Evolutionary conservation across 2,888 invertebrate genomes (phyloP).

Genomic region (Oasisia sp.): DNA sequence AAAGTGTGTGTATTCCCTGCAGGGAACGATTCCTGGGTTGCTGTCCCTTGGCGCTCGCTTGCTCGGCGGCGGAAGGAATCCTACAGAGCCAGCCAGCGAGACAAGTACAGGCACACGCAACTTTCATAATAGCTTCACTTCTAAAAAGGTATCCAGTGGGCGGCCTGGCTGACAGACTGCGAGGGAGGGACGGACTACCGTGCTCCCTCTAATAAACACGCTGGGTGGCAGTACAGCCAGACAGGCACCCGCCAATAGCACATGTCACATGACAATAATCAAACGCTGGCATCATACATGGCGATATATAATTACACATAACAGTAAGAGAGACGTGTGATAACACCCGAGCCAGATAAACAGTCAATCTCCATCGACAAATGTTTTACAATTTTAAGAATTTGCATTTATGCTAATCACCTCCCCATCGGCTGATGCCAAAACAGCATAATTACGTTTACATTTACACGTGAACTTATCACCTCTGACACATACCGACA

Average conservation of each 20-base stretch:
- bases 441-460: background rate
- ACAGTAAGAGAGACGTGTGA: background rate
- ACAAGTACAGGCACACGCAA: background rate
- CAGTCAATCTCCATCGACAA: background rate
- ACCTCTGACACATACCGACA: background rate
- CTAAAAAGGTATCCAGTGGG: background rate
- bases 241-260: background rate
- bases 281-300: background rate
- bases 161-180: background rate
- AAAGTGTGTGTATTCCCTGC: background rate
- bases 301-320: background rate
- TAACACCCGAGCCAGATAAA: background rate
- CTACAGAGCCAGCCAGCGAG: background rate
- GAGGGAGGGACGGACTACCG: background rate
- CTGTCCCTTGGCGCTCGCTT: background rate
- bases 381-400: background rate
- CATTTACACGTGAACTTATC: background rate
- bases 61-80: background rate
- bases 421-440: background rate
- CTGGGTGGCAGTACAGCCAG: background rate
- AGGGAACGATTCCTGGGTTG: background rate
- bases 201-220: background rate
- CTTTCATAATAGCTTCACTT: slow-evolving; percentile 17
- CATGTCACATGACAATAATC: background rate
- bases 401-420: background rate